Base-by-base conservation (phyloP, 2,888 invertebrate genomes). In the Cynaeus angustus region DNA sequence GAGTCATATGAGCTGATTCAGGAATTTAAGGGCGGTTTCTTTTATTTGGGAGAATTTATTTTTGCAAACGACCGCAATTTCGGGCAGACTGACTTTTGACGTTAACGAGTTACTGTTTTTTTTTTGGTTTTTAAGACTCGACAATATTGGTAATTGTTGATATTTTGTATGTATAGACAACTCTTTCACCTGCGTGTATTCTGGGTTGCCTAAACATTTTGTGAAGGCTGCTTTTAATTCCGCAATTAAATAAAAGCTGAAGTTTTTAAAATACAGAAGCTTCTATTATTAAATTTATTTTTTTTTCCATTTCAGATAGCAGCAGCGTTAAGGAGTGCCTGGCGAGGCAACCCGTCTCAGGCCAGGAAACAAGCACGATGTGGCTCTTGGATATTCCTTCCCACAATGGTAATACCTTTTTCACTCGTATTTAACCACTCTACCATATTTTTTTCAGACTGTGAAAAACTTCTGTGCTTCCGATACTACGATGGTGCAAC, bases 341-440 rank as follows among this genome's bases (percentile, higher is more conserved):
- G 73, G 85, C 82, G 14, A 83, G 83, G 71, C 83, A 85, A 74
- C 74, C 78, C 65, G 78, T 85, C 62, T 67, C 86, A 84, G 87
- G 88, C 78, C 87, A 87, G 86, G 87, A 86, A 84, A 88, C 88
- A 83, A 88, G 88, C 86, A 89, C 88, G 83, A 91, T 91, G 91
- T 91, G 91, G 91, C 88, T 91, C 82, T 87, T 91, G 83, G 91
- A 91, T 85, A 88, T 90, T 85, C 90, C 90, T 81, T 89, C 88
- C 80, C 89, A 89, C 85, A 89, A 89, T 88, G 89, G 89, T 89
- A 85, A 41, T 12, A 41, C 41, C 7, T 6, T n/a, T n/a, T 21
- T 21, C 21, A 21, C 4, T 21, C 4, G 2, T 21, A 21, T 21
- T 21, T n/a, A 3, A 41, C 38, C 2, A 12, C 7, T 41, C 41